These are phyloP conservation scores for Tenrec ecaudatus DNA, from an alignment of 2,113 vertebrate species.

Conservation along the genomic window DNA sequence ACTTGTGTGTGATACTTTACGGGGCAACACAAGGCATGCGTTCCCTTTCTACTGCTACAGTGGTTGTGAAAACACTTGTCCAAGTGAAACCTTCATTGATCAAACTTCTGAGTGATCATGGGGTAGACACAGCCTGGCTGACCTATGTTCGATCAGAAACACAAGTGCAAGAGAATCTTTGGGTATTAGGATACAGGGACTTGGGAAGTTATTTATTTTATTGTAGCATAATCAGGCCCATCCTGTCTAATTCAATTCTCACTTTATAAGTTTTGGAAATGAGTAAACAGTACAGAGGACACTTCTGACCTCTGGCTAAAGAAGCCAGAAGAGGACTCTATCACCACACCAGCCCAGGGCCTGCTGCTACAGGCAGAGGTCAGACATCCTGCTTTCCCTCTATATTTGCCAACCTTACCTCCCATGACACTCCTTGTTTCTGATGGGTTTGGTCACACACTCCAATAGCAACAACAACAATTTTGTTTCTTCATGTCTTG, in stretches of 20 bases:
- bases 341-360: too few species aligned
- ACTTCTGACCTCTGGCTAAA: too few species aligned
- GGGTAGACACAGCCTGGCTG: background rate
- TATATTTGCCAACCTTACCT: too few species aligned
- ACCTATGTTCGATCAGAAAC: background rate
- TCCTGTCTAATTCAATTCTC: background rate
- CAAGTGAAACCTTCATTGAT: background rate
- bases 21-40: too few species aligned
- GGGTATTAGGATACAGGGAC: background rate
- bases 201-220: constrained; percentile 2
- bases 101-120: constrained; percentile 15
- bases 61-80: background rate
- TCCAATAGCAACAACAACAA: too few species aligned
- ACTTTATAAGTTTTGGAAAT: constrained; percentile 18
- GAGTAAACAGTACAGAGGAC: too few species aligned
- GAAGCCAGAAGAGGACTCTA: too few species aligned
- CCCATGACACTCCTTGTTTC: too few species aligned
- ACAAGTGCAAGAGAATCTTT: constrained; percentile 10
- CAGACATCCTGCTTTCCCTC: too few species aligned
- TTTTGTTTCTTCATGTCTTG: too few species aligned
- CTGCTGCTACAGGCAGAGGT: too few species aligned
- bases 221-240: background rate
- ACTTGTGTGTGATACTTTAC: background rate
- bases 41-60: background rate
- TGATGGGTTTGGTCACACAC: too few species aligned